Percentiles rank a stretch among this genome's conserved stretches.
phyloP scores from a whole-genome alignment of 2,888 invertebrate genomes.

The Sesia apiformis region DNA sequence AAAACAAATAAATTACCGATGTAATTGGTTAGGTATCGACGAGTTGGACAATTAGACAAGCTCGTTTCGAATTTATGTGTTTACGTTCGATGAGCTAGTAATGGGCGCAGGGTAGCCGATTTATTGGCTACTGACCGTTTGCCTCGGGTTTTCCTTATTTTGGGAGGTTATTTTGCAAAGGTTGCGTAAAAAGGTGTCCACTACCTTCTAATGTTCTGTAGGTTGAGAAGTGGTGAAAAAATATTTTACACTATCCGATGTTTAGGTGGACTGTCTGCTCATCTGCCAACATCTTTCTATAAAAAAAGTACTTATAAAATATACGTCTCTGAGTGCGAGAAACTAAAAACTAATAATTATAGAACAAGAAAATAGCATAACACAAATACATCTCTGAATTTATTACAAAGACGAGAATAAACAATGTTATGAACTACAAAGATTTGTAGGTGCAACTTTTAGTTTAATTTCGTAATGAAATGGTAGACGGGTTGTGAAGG shows the following conservation, averaged over 20 bases:
- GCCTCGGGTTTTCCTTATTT: not conserved
- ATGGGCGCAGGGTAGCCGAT: conserved; percentile 13
- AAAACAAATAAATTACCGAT: conserved; percentile 53
- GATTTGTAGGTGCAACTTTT: conserved; percentile 22
- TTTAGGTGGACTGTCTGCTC: too few species aligned
- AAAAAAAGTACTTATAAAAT: too few species aligned
- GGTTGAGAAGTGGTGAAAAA: too few species aligned
- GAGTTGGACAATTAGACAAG: conserved; percentile 49
- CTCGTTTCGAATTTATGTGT: conserved; percentile 44
- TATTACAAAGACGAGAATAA: not conserved
- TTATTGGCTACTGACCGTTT: conserved; percentile 4
- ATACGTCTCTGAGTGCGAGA: too few species aligned
- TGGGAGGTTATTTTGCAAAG: too few species aligned
- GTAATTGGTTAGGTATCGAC: conserved; percentile 34
- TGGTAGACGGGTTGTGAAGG: conserved; percentile 42
- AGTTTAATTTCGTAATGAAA: conserved; percentile 66
- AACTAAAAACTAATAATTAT: too few species aligned
- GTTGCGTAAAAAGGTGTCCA: too few species aligned
- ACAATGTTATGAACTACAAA: conserved; percentile 1
- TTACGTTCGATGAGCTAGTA: conserved; percentile 28
- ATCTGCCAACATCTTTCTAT: too few species aligned
- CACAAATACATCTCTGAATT: not conserved
- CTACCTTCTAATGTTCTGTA: too few species aligned
- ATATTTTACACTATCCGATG: too few species aligned
- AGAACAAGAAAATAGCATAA: too few species aligned